Evolutionary conservation across 2,797 vertebrate species (phyloP).

Genomic region (Propithecus deckenii): DNA sequence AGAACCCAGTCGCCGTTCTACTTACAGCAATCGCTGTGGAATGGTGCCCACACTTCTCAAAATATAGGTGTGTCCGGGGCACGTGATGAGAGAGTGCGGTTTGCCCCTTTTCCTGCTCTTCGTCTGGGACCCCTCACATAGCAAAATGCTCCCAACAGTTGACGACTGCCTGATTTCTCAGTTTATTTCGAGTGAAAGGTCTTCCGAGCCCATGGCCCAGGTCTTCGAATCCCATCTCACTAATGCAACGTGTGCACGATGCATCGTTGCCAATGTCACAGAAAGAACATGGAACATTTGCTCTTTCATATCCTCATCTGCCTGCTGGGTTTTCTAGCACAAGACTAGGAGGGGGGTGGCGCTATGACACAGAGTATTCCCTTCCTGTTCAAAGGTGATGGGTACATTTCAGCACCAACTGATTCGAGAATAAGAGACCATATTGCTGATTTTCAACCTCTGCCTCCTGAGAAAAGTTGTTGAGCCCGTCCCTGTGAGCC

Average conservation of each 20-base stretch:
- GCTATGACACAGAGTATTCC: accelerated
- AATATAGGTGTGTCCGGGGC: background rate
- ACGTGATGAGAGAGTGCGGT: background rate
- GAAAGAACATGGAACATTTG: accelerated
- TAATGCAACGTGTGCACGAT: background rate
- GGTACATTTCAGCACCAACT: background rate
- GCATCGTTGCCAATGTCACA: accelerated
- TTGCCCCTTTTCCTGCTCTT: background rate
- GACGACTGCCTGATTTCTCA: accelerated
- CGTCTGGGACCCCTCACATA: background rate
- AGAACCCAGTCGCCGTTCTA: background rate
- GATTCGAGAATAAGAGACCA: accelerated
- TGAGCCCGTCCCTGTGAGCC: background rate
- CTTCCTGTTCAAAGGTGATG: background rate
- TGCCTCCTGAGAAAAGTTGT: background rate
- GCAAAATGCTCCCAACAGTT: background rate
- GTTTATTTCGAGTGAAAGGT: background rate
- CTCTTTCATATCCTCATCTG: background rate
- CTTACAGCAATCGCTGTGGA: background rate
- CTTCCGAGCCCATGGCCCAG: background rate
- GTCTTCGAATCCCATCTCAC: background rate
- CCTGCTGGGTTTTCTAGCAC: background rate
- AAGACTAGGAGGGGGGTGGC: background rate
- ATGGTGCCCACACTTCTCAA: background rate
- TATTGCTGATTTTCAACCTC: background rate